phyloP scores from a whole-genome alignment of 2,888 invertebrate species.

The Lepidonotus clava region DNA sequence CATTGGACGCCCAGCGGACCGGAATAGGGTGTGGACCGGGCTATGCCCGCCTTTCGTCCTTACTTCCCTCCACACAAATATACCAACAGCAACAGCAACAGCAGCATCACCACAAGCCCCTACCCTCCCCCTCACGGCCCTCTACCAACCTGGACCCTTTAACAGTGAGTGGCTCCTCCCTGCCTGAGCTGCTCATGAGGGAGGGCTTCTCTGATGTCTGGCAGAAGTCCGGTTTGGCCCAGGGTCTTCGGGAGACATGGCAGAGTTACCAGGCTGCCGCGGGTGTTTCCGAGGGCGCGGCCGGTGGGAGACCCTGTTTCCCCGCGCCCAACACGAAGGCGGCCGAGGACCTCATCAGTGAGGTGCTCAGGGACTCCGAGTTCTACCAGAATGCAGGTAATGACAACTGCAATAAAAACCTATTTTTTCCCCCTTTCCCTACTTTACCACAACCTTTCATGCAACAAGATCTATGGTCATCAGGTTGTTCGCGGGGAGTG shows the following conservation, averaged over 20 bases:
- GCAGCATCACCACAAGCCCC: not conserved
- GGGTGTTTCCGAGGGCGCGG: no score
- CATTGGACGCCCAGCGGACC: not conserved
- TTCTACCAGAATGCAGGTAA: slow-evolving; percentile 50
- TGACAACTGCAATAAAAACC: no score
- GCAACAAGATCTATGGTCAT: no score
- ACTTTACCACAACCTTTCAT: no score
- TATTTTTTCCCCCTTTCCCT: not conserved
- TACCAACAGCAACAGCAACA: not conserved
- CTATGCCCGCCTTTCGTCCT: not conserved
- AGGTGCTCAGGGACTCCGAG: slow-evolving; percentile 18
- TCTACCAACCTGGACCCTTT: not conserved
- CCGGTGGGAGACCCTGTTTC: not conserved
- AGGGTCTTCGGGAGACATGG: slow-evolving; percentile 33
- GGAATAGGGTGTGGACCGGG: not conserved
- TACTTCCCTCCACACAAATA: slow-evolving; percentile 17
- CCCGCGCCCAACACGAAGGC: not conserved
- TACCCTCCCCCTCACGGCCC: no score
- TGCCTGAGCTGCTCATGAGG: not conserved
- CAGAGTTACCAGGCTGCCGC: not conserved
- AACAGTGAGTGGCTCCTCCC: not conserved
- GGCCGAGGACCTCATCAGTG: slow-evolving; percentile 24
- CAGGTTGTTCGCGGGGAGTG: no score
- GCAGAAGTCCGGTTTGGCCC: slow-evolving; percentile 8
- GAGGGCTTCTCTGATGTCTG: slow-evolving; percentile 3